Percentiles rank a stretch among this genome's conserved stretches.
Evolutionary conservation across 2,888 invertebrate species (phyloP).

Genomic region (Clunio marinus): DNA sequence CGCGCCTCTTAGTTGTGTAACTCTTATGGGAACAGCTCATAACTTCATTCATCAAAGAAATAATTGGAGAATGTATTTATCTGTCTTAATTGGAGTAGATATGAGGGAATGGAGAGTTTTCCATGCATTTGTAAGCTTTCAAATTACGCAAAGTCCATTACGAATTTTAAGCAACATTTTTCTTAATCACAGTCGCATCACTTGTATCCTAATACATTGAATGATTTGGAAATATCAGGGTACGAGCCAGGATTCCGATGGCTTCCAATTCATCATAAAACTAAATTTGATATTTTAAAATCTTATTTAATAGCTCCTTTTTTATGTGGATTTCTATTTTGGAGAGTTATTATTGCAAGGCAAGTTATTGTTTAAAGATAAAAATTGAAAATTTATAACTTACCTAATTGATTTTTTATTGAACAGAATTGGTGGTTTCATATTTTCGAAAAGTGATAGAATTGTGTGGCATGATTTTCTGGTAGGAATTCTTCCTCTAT

Average conservation of each 20-base stretch:
- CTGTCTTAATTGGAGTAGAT: slow-evolving; percentile 44
- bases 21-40: slow-evolving; percentile 54
- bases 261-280: slow-evolving; percentile 53
- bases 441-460: too few relatives aligned
- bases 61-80: slow-evolving; percentile 65
- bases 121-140: slow-evolving; percentile 60
- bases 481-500: too few relatives aligned
- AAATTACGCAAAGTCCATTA: slow-evolving; percentile 65
- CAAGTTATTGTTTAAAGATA: too few relatives aligned
- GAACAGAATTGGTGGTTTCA: too few relatives aligned
- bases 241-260: slow-evolving; percentile 65
- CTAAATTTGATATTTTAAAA: too few relatives aligned
- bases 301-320: too few relatives aligned
- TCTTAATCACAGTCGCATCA: slow-evolving; percentile 71
- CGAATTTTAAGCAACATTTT: not conserved
- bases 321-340: too few relatives aligned
- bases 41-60: slow-evolving; percentile 67
- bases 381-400: too few relatives aligned
- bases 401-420: too few relatives aligned
- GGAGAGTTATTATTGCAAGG: too few relatives aligned
- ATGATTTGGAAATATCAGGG: slow-evolving; percentile 67
- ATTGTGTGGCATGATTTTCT: too few relatives aligned
- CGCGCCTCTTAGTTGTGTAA: slow-evolving; percentile 53
- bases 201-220: slow-evolving; percentile 68
- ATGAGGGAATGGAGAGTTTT: slow-evolving; percentile 68